Conservation (phyloP, 2,888 invertebrate species). For the Zelleria hepariella region DNA sequence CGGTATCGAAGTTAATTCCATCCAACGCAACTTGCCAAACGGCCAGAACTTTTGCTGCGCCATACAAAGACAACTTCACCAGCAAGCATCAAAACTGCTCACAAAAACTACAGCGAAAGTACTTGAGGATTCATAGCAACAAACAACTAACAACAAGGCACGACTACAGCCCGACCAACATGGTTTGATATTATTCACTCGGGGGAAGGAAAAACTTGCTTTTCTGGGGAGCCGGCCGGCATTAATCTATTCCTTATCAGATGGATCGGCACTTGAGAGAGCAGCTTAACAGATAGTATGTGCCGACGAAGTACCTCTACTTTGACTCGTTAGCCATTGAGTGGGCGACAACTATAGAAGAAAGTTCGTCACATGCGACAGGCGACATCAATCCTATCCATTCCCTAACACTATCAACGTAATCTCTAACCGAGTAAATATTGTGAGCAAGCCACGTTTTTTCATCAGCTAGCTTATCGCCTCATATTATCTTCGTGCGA, state of each 20-base stretch:
- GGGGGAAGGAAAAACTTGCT: conserved; percentile 1
- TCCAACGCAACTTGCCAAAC: neutral
- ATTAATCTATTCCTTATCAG: neutral
- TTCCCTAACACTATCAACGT: neutral
- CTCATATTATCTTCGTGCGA: neutral
- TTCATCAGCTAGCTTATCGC: neutral
- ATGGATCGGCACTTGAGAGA: neutral
- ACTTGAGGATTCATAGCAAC: neutral
- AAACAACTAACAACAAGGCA: neutral
- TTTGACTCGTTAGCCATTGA: neutral
- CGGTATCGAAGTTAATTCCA: no score
- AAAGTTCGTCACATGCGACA: neutral
- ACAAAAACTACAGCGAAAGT: neutral
- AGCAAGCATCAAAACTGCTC: neutral
- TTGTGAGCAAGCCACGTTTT: neutral
- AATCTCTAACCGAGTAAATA: neutral
- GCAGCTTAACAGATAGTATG: neutral
- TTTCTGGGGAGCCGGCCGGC: neutral
- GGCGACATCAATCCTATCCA: neutral
- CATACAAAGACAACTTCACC: neutral
- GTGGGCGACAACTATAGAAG: neutral
- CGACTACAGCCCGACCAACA: neutral
- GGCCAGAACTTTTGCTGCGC: neutral
- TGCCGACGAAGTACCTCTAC: no score
- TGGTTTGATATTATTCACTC: neutral